phyloP scores from a whole-genome alignment of 2,888 invertebrate species.

The Megamerina dolium region DNA sequence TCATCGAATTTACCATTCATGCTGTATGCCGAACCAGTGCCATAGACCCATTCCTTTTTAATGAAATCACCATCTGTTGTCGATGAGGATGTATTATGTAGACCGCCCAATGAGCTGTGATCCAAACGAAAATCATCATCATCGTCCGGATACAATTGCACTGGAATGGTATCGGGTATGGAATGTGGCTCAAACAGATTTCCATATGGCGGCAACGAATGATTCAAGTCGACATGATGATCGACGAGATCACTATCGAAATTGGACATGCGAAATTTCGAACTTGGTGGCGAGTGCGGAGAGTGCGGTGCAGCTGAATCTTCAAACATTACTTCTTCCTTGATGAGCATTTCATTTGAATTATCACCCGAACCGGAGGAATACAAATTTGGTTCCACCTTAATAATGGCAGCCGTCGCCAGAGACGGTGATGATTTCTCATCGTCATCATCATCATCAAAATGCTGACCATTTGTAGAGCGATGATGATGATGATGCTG shows the following conservation, averaged over 20 bases:
- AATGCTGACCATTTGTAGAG: constrained; percentile 11
- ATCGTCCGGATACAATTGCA: constrained; percentile 45
- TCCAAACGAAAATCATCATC: constrained; percentile 47
- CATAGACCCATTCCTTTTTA: constrained; percentile 48
- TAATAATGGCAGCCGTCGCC: constrained; percentile 46
- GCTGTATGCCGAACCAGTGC: constrained; percentile 41
- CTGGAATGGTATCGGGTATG: constrained; percentile 47
- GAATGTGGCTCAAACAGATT: constrained; percentile 47
- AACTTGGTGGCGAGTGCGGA: constrained; percentile 47
- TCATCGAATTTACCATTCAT: constrained; percentile 48
- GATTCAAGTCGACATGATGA: constrained; percentile 44
- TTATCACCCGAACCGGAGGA: constrained; percentile 46
- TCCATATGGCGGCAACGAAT: constrained; percentile 45
- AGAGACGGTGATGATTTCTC: constrained; percentile 48
- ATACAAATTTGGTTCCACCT: constrained; percentile 47
- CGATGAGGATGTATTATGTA: constrained; percentile 43
- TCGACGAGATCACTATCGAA: constrained; percentile 46
- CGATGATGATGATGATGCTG: constrained; percentile 27
- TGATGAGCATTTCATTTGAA: constrained; percentile 48
- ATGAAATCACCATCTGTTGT: constrained; percentile 48
- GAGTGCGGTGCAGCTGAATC: constrained; percentile 43
- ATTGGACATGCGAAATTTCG: constrained; percentile 45
- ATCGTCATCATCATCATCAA: constrained; percentile 40
- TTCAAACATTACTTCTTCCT: constrained; percentile 46
- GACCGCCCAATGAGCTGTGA: constrained; percentile 42